Percentiles rank a stretch among this genome's conserved stretches.
phyloP scores from a whole-genome alignment of 2,888 invertebrate species.

The Orchesella flavescens region DNA sequence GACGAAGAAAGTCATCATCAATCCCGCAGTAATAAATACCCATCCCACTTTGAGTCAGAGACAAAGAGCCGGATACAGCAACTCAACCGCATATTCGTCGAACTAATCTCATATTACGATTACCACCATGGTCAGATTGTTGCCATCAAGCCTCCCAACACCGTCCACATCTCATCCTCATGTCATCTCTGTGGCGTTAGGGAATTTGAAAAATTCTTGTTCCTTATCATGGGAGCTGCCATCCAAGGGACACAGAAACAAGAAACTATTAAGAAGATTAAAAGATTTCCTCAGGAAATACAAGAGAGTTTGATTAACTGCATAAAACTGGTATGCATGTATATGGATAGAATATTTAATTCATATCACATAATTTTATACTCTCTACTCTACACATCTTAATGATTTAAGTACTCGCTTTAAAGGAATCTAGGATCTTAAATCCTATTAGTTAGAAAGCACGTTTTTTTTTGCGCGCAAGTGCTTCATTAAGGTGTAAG shows the following conservation, averaged over 20 bases:
- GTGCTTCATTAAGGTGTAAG: neutral
- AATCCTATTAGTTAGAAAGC: neutral
- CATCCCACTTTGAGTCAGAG: slow-evolving; percentile 71
- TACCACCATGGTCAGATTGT: slow-evolving; percentile 71
- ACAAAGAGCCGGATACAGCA: slow-evolving; percentile 70
- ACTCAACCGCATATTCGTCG: slow-evolving; percentile 69
- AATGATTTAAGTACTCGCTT: neutral
- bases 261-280: slow-evolving; percentile 71
- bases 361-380: neutral
- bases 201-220: slow-evolving; percentile 71
- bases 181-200: slow-evolving; percentile 70
- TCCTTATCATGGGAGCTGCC: slow-evolving; percentile 71
- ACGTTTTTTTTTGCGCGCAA: neutral
- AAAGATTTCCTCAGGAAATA: slow-evolving; percentile 68
- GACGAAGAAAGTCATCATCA: slow-evolving; percentile 70
- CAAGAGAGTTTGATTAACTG: slow-evolving; percentile 70
- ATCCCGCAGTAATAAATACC: slow-evolving; percentile 66
- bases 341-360: neutral
- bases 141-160: slow-evolving; percentile 70
- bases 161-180: slow-evolving; percentile 70
- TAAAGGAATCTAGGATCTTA: neutral
- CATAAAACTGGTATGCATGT: slow-evolving; percentile 68
- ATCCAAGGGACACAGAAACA: slow-evolving; percentile 71
- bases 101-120: slow-evolving; percentile 70
- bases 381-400: neutral